Conservation (phyloP, 2,113 vertebrate species). For the Mandrillus leucophaeus region DNA sequence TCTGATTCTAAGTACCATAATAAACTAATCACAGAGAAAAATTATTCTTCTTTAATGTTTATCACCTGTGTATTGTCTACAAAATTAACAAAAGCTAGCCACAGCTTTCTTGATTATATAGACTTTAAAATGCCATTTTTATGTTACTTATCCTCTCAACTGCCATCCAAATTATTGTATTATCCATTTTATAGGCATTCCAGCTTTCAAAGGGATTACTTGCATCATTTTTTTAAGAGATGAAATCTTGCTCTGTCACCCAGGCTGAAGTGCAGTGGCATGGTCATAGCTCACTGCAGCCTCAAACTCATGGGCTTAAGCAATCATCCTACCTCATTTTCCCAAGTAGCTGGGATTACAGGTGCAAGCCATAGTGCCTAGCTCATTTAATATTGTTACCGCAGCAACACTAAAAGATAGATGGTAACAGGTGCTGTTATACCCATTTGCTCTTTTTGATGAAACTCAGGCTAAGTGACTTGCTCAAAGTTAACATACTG, state of each 20-base stretch:
- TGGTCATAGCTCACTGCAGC: too few species aligned
- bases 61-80: neutral
- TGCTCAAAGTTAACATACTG: neutral
- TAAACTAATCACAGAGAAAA: constrained; percentile 2
- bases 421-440: neutral
- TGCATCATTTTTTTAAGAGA: neutral
- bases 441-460: neutral
- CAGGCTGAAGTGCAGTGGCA: too few species aligned
- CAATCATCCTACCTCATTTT: too few species aligned
- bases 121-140: constrained; percentile 32
- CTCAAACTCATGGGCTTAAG: too few species aligned
- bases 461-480: neutral
- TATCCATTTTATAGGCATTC: neutral
- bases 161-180: neutral
- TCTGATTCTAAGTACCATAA: neutral
- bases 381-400: neutral
- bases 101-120: neutral
- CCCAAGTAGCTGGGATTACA: too few species aligned
- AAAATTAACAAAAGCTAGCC: neutral
- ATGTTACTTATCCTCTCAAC: neutral
- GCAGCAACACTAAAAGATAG: neutral
- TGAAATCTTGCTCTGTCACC: too few species aligned
- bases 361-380: too few species aligned
- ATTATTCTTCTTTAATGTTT: neutral
- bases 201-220: neutral